Evolutionary conservation across 2,113 vertebrate species (phyloP), one percentile per base, ranked within the genome.

Genomic region (Boleophthalmus pectinirostris): DNA sequence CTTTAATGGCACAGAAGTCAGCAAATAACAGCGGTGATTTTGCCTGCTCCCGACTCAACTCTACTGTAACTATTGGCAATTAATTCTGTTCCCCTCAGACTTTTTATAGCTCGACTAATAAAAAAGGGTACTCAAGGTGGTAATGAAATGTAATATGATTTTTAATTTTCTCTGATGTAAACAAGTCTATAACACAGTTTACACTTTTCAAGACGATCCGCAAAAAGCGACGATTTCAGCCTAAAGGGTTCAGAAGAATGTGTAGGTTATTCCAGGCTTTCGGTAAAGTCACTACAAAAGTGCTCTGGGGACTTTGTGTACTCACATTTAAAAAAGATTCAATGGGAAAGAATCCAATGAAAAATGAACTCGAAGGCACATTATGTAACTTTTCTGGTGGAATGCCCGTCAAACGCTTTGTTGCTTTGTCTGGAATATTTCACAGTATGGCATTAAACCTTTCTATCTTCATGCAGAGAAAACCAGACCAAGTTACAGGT

Each of bases 71-170:
- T 54, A 54, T 54, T 11, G 51, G 51, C 51, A n/a, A 58, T 25
- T 24, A 58, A 58, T 58, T 25, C 21, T 58, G 56, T 14, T 58
- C 56, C 56, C 56, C 13, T 21, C 4, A 58, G 56, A 58, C 20
- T 11, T 20, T 24, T 58, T 58, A 58, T 25, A 25, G 56, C 56
- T 25, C 23, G 11, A 54, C 51, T 54, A 54, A 21, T 54, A 54
- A 54, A 53, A 54, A 54, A 7, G 51, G n/a, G 21, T 54, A 21
- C 51, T 54, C 51, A 54, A 54, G 20, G 8, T 10, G 51, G 51
- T 54, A 54, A 21, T 54, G 51, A 54, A 54, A 54, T 54, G 51
- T 54, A 54, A 54, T 54, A n/a, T 21, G 51, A 54, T 54, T 54
- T 54, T 54, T 54, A 54, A 21, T 54, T 54, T 51, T 21, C 51